phyloP scores from a whole-genome alignment of 2,113 vertebrate species.

The Asarcornis scutulata region DNA sequence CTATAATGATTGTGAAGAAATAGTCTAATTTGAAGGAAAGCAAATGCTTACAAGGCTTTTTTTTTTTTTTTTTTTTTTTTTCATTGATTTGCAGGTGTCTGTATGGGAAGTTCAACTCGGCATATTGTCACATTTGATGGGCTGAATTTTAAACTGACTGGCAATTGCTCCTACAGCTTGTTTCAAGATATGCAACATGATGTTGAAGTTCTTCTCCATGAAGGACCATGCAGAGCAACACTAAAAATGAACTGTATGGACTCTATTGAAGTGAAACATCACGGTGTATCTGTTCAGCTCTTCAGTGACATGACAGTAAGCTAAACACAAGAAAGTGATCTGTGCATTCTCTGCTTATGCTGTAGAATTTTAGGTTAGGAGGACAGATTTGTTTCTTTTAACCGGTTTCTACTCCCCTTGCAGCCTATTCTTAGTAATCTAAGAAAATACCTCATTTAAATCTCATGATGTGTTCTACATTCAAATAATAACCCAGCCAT shows the following conservation, averaged over 20 bases:
- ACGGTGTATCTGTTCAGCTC: slow-evolving; percentile 75
- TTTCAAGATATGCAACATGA: slow-evolving; percentile 75
- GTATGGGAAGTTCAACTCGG: slow-evolving; percentile 90
- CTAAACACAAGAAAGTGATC: background rate
- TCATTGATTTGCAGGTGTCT: slow-evolving; percentile 80
- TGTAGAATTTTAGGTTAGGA: background rate
- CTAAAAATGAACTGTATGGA: slow-evolving; percentile 86
- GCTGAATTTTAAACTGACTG: slow-evolving; percentile 85
- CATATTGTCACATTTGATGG: slow-evolving; percentile 93
- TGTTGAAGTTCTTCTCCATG: slow-evolving; percentile 85
- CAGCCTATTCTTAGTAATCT: background rate
- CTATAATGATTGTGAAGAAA: background rate
- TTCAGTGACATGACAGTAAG: slow-evolving; percentile 87
- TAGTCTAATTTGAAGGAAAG: background rate
- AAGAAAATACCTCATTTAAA: background rate
- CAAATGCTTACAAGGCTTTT: accelerated
- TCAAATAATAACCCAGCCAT: accelerated
- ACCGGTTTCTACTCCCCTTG: background rate
- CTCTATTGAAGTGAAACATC: slow-evolving; percentile 83
- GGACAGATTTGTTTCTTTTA: background rate
- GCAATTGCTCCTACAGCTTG: slow-evolving; percentile 89
- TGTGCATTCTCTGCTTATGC: background rate
- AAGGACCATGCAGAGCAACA: slow-evolving; percentile 77
- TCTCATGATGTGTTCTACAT: background rate
- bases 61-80: too few relatives aligned